Evolutionary conservation across 2,888 invertebrate genomes (phyloP).

Genomic region (Hanleya hanleyi): DNA sequence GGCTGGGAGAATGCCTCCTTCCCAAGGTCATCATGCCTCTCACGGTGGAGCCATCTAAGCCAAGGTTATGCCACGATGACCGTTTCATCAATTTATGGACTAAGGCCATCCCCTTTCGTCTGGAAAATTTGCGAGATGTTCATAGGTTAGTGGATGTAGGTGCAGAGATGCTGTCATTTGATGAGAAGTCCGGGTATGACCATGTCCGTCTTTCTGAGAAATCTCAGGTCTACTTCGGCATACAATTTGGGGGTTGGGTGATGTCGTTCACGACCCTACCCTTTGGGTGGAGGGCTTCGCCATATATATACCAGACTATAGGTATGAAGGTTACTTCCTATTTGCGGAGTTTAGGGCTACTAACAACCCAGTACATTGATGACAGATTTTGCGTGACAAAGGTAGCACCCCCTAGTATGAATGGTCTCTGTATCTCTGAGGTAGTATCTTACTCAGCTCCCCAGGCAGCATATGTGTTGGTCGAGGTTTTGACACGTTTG

Average conservation of each 20-base stretch:
- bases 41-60: conserved; percentile 21
- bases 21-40: conserved; percentile 1
- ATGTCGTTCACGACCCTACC: conserved; percentile 9
- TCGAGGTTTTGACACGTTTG: conserved; percentile 14
- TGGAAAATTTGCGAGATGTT: conserved; percentile 14
- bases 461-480: conserved; percentile 4
- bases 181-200: conserved; percentile 26
- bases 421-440: background rate
- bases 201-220: conserved; percentile 15
- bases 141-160: conserved; percentile 19
- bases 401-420: background rate
- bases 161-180: conserved; percentile 7
- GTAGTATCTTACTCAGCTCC: too few species aligned
- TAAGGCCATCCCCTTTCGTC: conserved; percentile 10
- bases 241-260: conserved; percentile 24
- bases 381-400: conserved; percentile 17
- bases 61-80: conserved; percentile 26
- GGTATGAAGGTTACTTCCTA: conserved; percentile 18
- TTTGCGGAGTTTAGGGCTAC: conserved; percentile 12
- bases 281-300: conserved; percentile 22
- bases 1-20: conserved; percentile 9
- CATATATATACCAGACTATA: conserved; percentile 22
- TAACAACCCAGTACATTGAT: conserved; percentile 22
- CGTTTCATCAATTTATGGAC: conserved; percentile 16
- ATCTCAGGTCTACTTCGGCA: conserved; percentile 19